These are phyloP conservation scores for Clivina fossor DNA, from an alignment of 2,888 invertebrate genomes.

Conservation along the genomic window DNA sequence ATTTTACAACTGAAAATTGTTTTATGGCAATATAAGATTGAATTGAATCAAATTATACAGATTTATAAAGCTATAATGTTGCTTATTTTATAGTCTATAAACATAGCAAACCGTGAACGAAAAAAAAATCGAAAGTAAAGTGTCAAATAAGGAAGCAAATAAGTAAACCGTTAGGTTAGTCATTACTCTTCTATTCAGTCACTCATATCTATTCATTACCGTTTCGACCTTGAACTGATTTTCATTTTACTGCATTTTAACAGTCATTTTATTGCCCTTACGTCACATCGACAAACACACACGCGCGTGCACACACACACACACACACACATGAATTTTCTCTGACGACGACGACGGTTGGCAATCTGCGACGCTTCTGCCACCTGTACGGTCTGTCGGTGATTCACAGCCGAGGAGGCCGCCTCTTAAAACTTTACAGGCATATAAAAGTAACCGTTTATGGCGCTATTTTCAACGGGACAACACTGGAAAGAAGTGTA, in stretches of 20 bases:
- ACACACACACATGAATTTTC: conserved; percentile 8
- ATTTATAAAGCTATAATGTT: no score
- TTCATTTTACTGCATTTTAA: conserved; percentile 27
- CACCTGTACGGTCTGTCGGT: conserved; percentile 5
- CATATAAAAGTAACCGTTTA: conserved; percentile 56
- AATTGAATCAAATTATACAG: no score
- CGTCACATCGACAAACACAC: conserved; percentile 16
- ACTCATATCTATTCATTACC: conserved; percentile 7
- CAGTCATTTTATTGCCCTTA: conserved; percentile 23
- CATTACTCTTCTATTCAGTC: no score
- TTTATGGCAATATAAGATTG: no score
- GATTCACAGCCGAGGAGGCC: conserved; percentile 8
- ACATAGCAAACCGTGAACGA: no score
- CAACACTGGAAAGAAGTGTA: background rate
- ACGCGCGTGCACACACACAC: background rate
- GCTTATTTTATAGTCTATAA: no score
- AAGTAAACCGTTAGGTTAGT: no score
- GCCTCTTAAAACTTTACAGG: conserved; percentile 52
- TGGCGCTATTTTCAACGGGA: conserved; percentile 48
- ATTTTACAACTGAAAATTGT: no score
- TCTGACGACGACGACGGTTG: no score
- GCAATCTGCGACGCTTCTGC: conserved; percentile 16
- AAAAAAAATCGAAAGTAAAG: no score
- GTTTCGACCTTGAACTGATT: conserved; percentile 27
- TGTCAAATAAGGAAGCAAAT: no score